phyloP scores from a whole-genome alignment of 2,113 vertebrate species.

The Okapia johnstoni region DNA sequence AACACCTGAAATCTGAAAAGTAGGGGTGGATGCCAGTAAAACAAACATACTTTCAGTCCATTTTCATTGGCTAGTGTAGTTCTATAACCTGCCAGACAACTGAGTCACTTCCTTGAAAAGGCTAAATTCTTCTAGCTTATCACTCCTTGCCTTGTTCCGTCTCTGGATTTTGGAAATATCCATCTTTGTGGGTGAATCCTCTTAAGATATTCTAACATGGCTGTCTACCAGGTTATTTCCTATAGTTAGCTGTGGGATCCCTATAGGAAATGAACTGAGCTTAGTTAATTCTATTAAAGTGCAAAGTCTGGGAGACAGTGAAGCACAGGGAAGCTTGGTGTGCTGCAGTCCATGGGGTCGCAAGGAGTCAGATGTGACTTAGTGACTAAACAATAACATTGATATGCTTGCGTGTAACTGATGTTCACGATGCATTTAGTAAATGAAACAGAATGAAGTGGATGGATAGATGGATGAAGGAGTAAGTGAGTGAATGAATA shows the following conservation, averaged over 20 bases:
- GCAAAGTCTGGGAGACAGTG: not conserved
- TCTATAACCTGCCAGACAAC: not conserved
- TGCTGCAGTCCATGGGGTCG: not conserved
- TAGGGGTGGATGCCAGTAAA: no score
- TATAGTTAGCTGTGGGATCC: not conserved
- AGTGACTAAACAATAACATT: not conserved
- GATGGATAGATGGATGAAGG: not conserved
- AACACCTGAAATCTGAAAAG: not conserved
- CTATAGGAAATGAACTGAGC: not conserved
- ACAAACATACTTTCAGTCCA: fast-evolving
- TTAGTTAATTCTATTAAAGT: not conserved
- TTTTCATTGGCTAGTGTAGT: not conserved
- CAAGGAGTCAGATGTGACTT: not conserved
- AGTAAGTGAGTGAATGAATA: fast-evolving
- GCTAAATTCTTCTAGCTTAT: not conserved
- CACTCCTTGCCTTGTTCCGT: not conserved
- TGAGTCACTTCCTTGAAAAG: not conserved
- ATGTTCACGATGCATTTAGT: not conserved
- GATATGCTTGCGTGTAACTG: not conserved
- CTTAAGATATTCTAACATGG: not conserved
- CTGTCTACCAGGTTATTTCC: not conserved
- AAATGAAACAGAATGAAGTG: not conserved
- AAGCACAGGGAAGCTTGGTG: not conserved
- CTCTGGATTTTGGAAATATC: not conserved
- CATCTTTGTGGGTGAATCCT: not conserved